phyloP scores from a whole-genome alignment of 1,140 invertebrate genomes.

The Leptoteleia sp. region DNA sequence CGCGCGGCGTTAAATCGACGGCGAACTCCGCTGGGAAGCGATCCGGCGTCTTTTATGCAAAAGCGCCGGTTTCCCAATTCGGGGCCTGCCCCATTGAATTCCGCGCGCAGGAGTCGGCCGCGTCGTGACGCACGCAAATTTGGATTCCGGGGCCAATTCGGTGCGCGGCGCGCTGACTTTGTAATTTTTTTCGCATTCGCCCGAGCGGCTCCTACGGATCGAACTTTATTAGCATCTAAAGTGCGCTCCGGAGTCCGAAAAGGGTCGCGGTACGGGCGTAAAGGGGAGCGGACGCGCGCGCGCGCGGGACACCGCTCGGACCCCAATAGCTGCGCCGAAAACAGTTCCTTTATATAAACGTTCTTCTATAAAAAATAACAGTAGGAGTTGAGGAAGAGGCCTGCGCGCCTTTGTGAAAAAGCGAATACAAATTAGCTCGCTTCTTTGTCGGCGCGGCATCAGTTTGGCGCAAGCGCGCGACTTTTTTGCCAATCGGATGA shows the following conservation, averaged over 20 bases:
- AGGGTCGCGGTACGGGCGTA: slow-evolving; percentile 39
- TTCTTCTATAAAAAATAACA: slow-evolving; percentile 40
- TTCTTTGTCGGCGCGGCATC: slow-evolving; percentile 68
- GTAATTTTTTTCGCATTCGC: slow-evolving; percentile 52
- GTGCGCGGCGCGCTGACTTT: slow-evolving; percentile 42
- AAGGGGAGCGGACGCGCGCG: too few species aligned
- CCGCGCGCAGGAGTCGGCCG: slow-evolving; percentile 19
- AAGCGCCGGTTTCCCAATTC: slow-evolving; percentile 20
- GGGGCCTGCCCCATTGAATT: slow-evolving; percentile 38
- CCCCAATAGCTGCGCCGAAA: slow-evolving; percentile 72
- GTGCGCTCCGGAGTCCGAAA: slow-evolving; percentile 52
- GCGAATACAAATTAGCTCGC: slow-evolving; percentile 46
- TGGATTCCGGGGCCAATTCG: too few species aligned
- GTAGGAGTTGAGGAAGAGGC: slow-evolving; percentile 26
- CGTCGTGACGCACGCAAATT: slow-evolving; percentile 37
- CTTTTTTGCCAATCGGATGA: background rate
- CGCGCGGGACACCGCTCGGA: too few species aligned
- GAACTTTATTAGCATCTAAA: slow-evolving; percentile 75
- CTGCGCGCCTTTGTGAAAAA: slow-evolving; percentile 37
- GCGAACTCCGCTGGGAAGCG: background rate
- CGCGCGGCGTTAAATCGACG: too few species aligned
- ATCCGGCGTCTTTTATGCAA: slow-evolving; percentile 54
- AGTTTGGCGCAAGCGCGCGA: slow-evolving; percentile 36
- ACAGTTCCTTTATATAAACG: slow-evolving; percentile 68
- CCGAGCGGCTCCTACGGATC: slow-evolving; percentile 71